Percentiles rank a stretch among this genome's conserved stretches.
These are phyloP conservation scores for Rhegmatorhina hoffmannsi DNA, from an alignment of 2,113 vertebrate species.

Conservation along the genomic window DNA sequence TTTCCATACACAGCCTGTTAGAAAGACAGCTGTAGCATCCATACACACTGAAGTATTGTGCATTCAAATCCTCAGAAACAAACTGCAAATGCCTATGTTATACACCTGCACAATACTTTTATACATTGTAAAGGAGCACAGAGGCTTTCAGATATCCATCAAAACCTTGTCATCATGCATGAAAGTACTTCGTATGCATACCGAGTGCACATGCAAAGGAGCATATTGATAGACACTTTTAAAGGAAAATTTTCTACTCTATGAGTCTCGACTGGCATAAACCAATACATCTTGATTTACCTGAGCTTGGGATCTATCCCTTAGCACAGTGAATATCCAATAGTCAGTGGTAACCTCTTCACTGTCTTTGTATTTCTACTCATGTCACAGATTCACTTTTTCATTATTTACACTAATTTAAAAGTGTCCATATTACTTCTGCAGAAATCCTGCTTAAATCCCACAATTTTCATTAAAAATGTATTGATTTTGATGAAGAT, in stretches of 20 bases:
- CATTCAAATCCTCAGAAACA: not conserved
- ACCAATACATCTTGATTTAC: not conserved
- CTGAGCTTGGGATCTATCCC: not conserved
- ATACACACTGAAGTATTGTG: accelerated
- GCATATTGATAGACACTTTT: not conserved
- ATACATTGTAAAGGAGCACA: not conserved
- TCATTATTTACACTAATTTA: not conserved
- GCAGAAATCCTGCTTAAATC: not conserved
- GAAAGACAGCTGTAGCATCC: not conserved
- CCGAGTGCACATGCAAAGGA: not conserved
- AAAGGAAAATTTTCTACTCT: not conserved
- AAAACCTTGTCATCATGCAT: not conserved
- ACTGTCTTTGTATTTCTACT: not conserved
- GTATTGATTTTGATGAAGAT: not conserved
- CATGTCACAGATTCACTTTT: not conserved
- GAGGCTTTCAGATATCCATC: not conserved
- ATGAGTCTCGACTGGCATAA: not conserved
- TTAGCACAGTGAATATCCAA: not conserved
- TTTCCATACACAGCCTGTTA: not conserved
- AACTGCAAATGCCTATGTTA: not conserved
- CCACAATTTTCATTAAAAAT: not conserved
- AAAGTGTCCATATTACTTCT: not conserved
- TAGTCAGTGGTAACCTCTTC: not conserved
- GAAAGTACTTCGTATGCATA: not conserved
- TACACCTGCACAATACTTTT: not conserved